Base-by-base conservation (phyloP, 2,797 vertebrate species). In the Siniperca undulata region DNA sequence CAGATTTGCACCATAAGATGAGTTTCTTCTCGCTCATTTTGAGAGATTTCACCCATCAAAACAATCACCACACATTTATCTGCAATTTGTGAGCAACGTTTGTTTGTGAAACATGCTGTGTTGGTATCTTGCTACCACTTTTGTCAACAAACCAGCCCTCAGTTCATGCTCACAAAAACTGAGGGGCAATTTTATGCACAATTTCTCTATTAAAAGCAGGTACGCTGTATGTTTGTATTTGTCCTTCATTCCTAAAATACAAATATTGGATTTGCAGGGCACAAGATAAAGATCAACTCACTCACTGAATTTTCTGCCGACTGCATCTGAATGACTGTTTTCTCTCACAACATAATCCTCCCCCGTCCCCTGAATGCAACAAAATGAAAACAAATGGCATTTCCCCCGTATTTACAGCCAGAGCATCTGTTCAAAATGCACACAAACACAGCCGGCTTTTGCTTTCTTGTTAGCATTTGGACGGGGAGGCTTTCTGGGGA, bases 401-500 rank as follows among this genome's bases (percentile, higher is more conserved):
- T 24, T 16, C n/a, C 65, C 24, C 67, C 56, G 48, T 84, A 75
- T 89, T 89, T 87, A 86, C 87, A 88, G 71, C 78, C 77, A 50
- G 66, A 88, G 88, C 90, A 88, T 89, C 86, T 87, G 90, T 80
- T 89, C 79, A 70, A 40, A 80, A 85, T 6, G 77, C 86, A 79
- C 87, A 88, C 78, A 89, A 74, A 84, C 83, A 85, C 81, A 83
- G 70, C 52, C 77, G 48, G 76, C 78, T 73, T 65, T 40, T 61
- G 76, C 68, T 55, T 64, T 20, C 88, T 74, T 83, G 83, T 84
- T 83, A 86, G 74, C 69, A 5, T 87, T 83, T 87, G 74, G 84
- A 80, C 14, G 19, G 48, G 50, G 53, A 75, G 66, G 82, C 87
- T 88, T 93, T 83, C 77, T 62, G 55, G 87, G 84, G 87, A 86